phyloP scores from a whole-genome alignment of 2,113 vertebrate genomes.

The Chaetorhynchus papuensis region DNA sequence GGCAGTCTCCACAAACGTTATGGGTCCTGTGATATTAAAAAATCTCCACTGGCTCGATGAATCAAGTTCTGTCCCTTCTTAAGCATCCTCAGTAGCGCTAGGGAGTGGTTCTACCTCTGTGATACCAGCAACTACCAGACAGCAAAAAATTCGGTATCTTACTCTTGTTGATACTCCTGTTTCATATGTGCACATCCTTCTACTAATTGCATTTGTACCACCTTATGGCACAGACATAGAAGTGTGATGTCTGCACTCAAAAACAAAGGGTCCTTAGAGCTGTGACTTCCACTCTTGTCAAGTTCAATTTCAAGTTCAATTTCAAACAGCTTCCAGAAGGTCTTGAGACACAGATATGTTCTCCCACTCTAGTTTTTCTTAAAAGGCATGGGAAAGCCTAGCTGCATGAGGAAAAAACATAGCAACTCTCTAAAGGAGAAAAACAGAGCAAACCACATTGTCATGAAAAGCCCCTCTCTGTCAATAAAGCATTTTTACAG shows the following conservation, averaged over 20 bases:
- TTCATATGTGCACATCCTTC: background rate
- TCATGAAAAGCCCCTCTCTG: background rate
- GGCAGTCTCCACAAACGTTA: background rate
- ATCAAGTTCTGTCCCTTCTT: background rate
- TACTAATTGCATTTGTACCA: background rate
- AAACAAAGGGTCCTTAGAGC: background rate
- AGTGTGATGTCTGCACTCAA: background rate
- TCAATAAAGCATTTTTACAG: constrained; percentile 49
- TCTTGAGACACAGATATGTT: background rate
- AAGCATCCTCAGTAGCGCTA: background rate
- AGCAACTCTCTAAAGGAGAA: constrained; percentile 18
- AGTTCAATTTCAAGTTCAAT: background rate
- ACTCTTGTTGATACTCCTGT: background rate
- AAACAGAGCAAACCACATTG: background rate
- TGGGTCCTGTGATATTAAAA: background rate
- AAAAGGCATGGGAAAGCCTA: background rate
- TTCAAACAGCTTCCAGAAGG: background rate
- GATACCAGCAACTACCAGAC: background rate
- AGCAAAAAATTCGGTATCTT: background rate
- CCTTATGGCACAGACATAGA: fast-evolving
- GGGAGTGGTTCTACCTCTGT: background rate
- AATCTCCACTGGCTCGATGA: background rate
- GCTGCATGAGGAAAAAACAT: background rate
- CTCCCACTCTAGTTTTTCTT: background rate
- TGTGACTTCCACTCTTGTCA: background rate